These are phyloP conservation scores for Ectemnius cavifrons DNA, from an alignment of 2,888 invertebrate species.

Conservation along the genomic window DNA sequence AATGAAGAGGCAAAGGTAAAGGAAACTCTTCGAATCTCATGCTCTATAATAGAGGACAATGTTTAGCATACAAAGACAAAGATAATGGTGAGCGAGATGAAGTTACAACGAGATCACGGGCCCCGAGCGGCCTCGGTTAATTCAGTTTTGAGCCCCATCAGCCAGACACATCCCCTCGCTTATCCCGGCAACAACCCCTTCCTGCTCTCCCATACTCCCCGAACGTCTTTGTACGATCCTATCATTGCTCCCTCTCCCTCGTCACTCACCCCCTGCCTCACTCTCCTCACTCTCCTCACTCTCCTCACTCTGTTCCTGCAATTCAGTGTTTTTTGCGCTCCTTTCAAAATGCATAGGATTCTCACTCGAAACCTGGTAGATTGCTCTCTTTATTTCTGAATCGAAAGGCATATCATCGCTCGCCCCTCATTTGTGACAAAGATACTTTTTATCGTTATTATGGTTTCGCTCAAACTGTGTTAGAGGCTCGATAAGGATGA, in stretches of 20 bases:
- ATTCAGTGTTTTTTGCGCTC: not conserved
- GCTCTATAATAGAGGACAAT: conserved; percentile 68
- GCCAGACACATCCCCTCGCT: conserved; percentile 63
- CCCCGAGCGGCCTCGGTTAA: conserved; percentile 70
- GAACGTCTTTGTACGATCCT: conserved; percentile 53
- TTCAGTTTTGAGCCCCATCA: conserved; percentile 74
- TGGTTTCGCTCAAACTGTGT: too few species aligned
- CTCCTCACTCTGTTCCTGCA: conserved; percentile 6
- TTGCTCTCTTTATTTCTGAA: too few species aligned
- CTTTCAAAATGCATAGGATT: too few species aligned
- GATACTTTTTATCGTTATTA: too few species aligned
- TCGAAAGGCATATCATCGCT: too few species aligned
- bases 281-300: not conserved
- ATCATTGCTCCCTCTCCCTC: conserved; percentile 25
- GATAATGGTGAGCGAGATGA: conserved; percentile 73
- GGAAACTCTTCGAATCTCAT: conserved; percentile 51
- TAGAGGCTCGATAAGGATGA: too few species aligned
- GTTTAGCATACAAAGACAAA: conserved; percentile 74
- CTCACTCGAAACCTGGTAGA: too few species aligned
- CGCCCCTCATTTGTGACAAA: too few species aligned
- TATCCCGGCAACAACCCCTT: conserved; percentile 47
- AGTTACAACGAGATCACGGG: conserved; percentile 67
- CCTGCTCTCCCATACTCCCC: conserved; percentile 42
- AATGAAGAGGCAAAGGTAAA: conserved; percentile 38
- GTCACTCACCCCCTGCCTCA: conserved; percentile 13